Percentiles rank a stretch among this genome's conserved stretches.
Conservation (phyloP, 2,797 vertebrate genomes). For the Emydoidea blandingii region DNA sequence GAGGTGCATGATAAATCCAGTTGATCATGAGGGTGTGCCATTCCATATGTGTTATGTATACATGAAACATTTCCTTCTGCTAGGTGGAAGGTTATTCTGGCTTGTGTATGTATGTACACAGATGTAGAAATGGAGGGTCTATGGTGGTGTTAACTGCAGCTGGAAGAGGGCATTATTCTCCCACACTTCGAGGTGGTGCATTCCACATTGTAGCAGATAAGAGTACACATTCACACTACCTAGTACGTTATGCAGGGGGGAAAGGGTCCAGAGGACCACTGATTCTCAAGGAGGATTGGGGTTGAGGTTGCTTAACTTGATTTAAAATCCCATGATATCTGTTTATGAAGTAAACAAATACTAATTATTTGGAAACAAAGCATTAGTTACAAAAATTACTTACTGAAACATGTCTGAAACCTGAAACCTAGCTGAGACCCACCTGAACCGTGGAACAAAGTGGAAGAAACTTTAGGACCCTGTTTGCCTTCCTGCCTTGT, state of each 20-base stretch:
- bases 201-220: background rate
- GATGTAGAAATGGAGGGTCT: background rate
- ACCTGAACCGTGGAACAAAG: background rate
- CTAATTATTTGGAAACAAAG: background rate
- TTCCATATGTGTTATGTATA: background rate
- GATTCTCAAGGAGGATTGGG: background rate
- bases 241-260: background rate
- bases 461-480: rapidly evolving
- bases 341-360: background rate
- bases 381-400: background rate
- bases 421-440: background rate
- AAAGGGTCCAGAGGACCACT: background rate
- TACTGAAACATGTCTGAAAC: background rate
- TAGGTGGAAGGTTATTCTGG: background rate
- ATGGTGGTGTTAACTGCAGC: background rate
- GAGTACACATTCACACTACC: background rate
- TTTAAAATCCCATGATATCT: background rate
- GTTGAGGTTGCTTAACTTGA: background rate
- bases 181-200: background rate
- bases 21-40: background rate
- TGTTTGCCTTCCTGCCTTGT: background rate
- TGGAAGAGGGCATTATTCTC: background rate
- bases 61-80: background rate
- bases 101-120: background rate
- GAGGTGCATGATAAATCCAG: background rate